Conservation (phyloP, 2,113 vertebrate genomes). For the Campylomormyrus numenius region DNA sequence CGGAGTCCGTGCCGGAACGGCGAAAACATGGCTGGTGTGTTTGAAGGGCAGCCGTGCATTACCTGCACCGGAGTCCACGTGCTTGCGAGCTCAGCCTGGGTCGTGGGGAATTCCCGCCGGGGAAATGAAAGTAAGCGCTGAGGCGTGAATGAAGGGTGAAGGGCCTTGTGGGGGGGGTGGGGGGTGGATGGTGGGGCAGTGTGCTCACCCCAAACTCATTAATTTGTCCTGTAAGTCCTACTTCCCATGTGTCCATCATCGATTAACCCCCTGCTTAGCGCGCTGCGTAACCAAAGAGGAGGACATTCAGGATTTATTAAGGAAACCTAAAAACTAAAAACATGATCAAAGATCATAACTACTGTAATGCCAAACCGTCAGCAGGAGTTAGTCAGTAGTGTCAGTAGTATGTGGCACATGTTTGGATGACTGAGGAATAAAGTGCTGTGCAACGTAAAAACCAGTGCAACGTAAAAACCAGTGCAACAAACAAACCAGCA, state of each 20-base stretch:
- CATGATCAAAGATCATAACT: not conserved
- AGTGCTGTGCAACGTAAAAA: not conserved
- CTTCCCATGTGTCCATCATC: not conserved
- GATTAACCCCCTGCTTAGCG: not conserved
- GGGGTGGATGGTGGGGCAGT: too few species aligned
- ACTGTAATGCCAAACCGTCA: not conserved
- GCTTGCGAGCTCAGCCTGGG: not conserved
- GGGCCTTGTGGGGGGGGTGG: not conserved
- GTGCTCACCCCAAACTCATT: not conserved
- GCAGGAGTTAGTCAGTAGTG: not conserved
- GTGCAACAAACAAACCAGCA: not conserved
- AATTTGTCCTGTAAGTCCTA: conserved; percentile 19
- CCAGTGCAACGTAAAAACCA: not conserved
- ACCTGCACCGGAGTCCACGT: not conserved
- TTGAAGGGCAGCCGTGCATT: not conserved
- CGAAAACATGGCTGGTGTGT: not conserved
- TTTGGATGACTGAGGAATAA: not conserved
- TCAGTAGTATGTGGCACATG: not conserved
- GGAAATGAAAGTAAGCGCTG: not conserved
- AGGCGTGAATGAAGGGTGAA: not conserved
- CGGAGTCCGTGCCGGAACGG: not conserved
- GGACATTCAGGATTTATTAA: not conserved
- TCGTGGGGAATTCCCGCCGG: not conserved
- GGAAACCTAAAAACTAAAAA: not conserved
- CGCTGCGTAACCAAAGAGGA: not conserved